Percentiles rank a stretch among this genome's conserved stretches.
These are phyloP conservation scores for Pangasius djambal DNA, from an alignment of 2,797 vertebrate genomes.

Conservation along the genomic window DNA sequence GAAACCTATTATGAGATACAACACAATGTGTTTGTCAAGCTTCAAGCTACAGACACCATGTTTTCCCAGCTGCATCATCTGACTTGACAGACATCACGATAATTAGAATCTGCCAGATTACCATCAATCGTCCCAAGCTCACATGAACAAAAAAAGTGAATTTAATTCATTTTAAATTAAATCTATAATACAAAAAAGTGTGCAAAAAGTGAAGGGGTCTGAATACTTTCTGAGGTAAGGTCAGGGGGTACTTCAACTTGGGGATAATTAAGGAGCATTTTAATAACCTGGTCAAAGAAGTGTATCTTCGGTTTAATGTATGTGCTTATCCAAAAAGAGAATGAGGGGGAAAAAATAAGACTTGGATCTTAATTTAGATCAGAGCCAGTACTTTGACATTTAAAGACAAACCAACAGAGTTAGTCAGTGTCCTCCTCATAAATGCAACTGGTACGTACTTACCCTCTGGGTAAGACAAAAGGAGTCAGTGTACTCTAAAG, in stretches of 20 bases:
- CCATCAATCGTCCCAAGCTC: too few relatives aligned
- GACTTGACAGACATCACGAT: too few relatives aligned
- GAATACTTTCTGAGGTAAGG: neutral
- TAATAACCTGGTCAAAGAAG: neutral
- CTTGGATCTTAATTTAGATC: neutral
- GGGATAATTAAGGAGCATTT: neutral
- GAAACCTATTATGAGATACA: neutral
- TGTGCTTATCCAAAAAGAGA: neutral
- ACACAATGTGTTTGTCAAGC: neutral
- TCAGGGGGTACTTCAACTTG: neutral
- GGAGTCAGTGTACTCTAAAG: slow-evolving; percentile 53
- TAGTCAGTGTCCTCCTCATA: slow-evolving; percentile 45
- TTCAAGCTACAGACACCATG: neutral
- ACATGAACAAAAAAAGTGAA: too few relatives aligned
- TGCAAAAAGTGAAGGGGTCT: neutral
- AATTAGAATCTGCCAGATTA: neutral
- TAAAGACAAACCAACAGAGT: slow-evolving; percentile 47
- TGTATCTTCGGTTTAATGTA: neutral
- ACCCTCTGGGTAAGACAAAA: slow-evolving; percentile 48
- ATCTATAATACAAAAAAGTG: neutral
- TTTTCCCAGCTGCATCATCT: neutral
- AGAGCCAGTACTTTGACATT: slow-evolving; percentile 39
- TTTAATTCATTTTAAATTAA: neutral
- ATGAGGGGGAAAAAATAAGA: neutral
- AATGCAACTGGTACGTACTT: slow-evolving; percentile 43